Evolutionary conservation across 2,888 invertebrate species (phyloP).

Genomic region (Fissipunctia ypsillon): DNA sequence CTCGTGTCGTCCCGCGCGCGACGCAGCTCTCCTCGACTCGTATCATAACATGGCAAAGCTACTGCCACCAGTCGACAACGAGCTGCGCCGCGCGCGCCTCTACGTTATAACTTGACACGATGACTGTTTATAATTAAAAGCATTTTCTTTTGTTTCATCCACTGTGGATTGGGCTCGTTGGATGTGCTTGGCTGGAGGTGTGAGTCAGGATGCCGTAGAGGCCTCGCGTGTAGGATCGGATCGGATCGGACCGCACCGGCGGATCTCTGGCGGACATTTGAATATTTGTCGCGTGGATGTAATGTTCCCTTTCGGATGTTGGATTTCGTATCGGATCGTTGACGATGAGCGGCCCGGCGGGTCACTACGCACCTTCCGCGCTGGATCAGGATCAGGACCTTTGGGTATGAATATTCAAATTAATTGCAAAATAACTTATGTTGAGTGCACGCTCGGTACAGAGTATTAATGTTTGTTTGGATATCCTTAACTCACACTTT

Average conservation of each 20-base stretch:
- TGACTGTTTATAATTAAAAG: slow-evolving; percentile 83
- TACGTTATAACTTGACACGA: slow-evolving; percentile 48
- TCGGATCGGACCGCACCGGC: slow-evolving; percentile 77
- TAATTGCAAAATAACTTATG: slow-evolving; percentile 86
- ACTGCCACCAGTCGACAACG: background rate
- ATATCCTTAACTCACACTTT: slow-evolving; percentile 84
- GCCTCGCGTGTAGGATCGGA: slow-evolving; percentile 75
- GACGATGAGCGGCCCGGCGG: slow-evolving; percentile 58
- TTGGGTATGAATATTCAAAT: slow-evolving; percentile 88
- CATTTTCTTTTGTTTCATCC: slow-evolving; percentile 90
- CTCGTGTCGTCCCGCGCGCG: slow-evolving; percentile 25
- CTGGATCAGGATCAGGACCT: slow-evolving; percentile 79
- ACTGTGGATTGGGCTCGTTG: slow-evolving; percentile 89
- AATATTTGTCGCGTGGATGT: slow-evolving; percentile 70
- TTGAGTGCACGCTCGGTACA: slow-evolving; percentile 88
- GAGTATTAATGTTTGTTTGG: slow-evolving; percentile 79
- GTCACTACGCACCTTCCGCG: slow-evolving; percentile 52
- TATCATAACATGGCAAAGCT: background rate
- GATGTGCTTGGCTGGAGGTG: slow-evolving; percentile 86
- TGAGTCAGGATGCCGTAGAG: slow-evolving; percentile 79
- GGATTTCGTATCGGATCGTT: slow-evolving; percentile 69
- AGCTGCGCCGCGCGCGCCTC: slow-evolving; percentile 27
- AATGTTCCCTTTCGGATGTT: slow-evolving; percentile 72
- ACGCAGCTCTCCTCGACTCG: slow-evolving; percentile 1
- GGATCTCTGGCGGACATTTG: slow-evolving; percentile 73